Evolutionary conservation across 2,888 invertebrate species (phyloP), one percentile per base, ranked within the genome.

Genomic region (Chrysolina haemoptera): DNA sequence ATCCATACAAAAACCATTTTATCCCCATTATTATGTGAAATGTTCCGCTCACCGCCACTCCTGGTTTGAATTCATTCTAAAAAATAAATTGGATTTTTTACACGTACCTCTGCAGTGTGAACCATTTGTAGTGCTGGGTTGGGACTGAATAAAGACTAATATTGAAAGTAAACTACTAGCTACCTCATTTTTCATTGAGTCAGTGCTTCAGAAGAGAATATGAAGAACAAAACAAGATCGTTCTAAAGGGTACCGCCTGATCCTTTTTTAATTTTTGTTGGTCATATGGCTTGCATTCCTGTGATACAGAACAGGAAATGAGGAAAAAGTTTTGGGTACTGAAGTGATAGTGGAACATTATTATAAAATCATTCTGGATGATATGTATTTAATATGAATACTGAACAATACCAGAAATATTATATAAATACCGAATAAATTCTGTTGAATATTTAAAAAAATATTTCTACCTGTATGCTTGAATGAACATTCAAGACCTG

Each of bases 131-230:
- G 62, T 70, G 62, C 69, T 68, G 69, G 70, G 55, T 70, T 62
- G 27, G 22, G 55, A 63, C 40, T 50, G 40, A 67, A 75, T 75
- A 75, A 66, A 75, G 70, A 64, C 70, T 69, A 68, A 69, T 75
- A 73, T 75, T 48, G 75, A 73, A 70, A 53, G 62, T 70, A 67
- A 71, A 62, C 63, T 69, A 50, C n/a, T 11, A 68, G 75, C 85
- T 85, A 85, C 85, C 84, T 85, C 85, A 86, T 86, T 85, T 86
- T 85, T 85, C 85, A 85, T 85, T 85, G 85, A 85, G 84, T 84
- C 85, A 84, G 84, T 80, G 81, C 79, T 22, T 53, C 18, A 53
- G 65, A 48, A 59, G 48, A 70, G 43, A 46, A 71, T 80, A 80
- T 74, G 79, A 80, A 76, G 79, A 82, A 82, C 77, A 79, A 79